Evolutionary conservation across 2,888 invertebrate species (phyloP).

Genomic region (Hypolimnas misippus): DNA sequence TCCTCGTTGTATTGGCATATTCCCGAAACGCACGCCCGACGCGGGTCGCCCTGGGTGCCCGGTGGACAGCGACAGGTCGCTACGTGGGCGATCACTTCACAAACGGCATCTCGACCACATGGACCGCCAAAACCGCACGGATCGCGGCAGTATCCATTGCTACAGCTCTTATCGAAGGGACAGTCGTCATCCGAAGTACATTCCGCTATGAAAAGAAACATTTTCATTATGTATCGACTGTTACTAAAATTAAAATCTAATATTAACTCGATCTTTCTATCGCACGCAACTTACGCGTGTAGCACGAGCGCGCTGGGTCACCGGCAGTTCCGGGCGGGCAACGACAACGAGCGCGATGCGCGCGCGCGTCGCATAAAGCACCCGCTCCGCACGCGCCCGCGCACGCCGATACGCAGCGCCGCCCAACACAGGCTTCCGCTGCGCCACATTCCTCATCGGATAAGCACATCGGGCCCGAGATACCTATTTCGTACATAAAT

Average conservation of each 20-base stretch:
- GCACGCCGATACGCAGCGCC: conserved; percentile 92
- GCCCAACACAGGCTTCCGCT: conserved; percentile 91
- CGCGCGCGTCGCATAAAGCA: conserved; percentile 90
- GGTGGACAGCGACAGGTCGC: conserved; percentile 92
- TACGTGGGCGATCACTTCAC: conserved; percentile 89
- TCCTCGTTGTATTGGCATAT: conserved; percentile 95
- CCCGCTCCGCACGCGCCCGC: conserved; percentile 91
- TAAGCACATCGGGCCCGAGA: conserved; percentile 86
- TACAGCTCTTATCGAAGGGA: conserved; percentile 92
- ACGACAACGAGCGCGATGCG: conserved; percentile 92
- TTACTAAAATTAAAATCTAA: not conserved
- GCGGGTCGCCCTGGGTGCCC: conserved; percentile 93
- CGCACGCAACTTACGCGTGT: conserved; percentile 88
- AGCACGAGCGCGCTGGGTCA: conserved; percentile 93
- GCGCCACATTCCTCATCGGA: conserved; percentile 90
- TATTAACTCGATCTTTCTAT: too few species aligned
- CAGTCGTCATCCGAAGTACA: conserved; percentile 91
- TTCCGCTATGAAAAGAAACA: conserved; percentile 87
- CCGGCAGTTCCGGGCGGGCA: conserved; percentile 95
- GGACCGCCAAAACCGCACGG: conserved; percentile 88
- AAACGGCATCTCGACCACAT: conserved; percentile 92
- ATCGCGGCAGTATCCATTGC: conserved; percentile 90
- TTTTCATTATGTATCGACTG: too few species aligned
- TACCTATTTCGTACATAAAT: conserved; percentile 51
- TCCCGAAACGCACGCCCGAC: conserved; percentile 91